A percentile compares a stretch with the other conserved stretches of the same genome.
Conservation (phyloP, 2,113 vertebrate species). For the Paedocypris sp. region DNA sequence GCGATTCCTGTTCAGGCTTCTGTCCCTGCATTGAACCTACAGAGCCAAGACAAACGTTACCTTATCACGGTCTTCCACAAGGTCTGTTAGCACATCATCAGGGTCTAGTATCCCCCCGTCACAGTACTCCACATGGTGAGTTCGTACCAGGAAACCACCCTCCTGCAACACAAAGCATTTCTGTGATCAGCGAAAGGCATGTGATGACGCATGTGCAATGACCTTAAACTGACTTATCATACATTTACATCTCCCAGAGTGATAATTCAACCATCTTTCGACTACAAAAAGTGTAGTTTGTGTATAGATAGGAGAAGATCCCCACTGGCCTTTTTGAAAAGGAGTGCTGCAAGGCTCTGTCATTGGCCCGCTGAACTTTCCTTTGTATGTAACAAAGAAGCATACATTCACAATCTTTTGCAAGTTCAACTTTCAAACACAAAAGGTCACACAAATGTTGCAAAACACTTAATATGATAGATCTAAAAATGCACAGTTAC, state of each 20-base stretch:
- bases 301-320: too few species aligned
- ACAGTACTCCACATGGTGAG: slow-evolving; percentile 90
- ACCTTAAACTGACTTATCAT: slow-evolving; percentile 5
- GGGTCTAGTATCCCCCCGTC: slow-evolving; percentile 95
- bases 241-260: slow-evolving; percentile 4
- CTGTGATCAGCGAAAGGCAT: slow-evolving; percentile 7
- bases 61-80: slow-evolving; percentile 96
- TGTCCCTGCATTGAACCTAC: background rate
- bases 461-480: too few species aligned
- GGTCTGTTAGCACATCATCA: slow-evolving; percentile 89
- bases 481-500: too few species aligned
- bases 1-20: too few species aligned
- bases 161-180: slow-evolving; percentile 56
- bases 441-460: too few species aligned
- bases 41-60: slow-evolving; percentile 66
- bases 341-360: background rate
- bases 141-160: slow-evolving; percentile 80
- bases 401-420: too few species aligned
- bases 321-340: background rate
- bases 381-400: background rate
- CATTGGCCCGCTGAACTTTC: background rate
- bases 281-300: background rate
- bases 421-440: too few species aligned
- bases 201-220: background rate
- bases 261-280: background rate